phyloP scores from a whole-genome alignment of 2,888 invertebrate genomes.

The Psococerastis gibbosa region DNA sequence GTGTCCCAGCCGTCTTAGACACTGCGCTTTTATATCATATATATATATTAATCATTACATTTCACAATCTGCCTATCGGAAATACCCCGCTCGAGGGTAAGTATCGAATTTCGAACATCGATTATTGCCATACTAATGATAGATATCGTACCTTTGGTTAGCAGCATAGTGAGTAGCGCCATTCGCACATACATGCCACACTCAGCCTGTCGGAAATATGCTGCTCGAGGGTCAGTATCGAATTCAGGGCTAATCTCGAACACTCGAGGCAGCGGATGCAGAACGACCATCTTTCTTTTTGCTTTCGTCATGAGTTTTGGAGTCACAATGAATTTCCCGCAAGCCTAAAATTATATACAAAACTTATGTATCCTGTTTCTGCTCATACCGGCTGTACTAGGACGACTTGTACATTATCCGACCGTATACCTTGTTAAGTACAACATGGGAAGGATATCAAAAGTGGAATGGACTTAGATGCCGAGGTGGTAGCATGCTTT shows the following conservation, averaged over 20 bases:
- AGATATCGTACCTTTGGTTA: constrained; percentile 38
- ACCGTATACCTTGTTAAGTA: too few relatives aligned
- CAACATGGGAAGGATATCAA: neutral
- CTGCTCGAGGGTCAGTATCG: constrained; percentile 91
- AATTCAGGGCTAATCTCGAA: constrained; percentile 90
- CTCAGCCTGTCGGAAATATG: constrained; percentile 96
- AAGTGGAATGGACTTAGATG: neutral
- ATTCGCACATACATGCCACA: constrained; percentile 97
- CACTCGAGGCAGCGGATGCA: constrained; percentile 92
- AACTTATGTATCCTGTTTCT: neutral
- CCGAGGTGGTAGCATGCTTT: too few relatives aligned
- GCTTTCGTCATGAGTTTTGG: constrained; percentile 91
- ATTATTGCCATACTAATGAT: too few relatives aligned
- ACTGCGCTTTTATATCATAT: too few relatives aligned
- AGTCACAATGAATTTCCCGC: constrained; percentile 77
- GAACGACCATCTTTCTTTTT: constrained; percentile 82
- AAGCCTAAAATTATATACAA: constrained; percentile 37
- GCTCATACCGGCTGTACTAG: too few relatives aligned
- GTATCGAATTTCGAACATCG: too few relatives aligned
- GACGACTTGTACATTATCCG: too few relatives aligned
- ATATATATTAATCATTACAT: too few relatives aligned
- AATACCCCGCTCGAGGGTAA: too few relatives aligned
- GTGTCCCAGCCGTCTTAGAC: too few relatives aligned
- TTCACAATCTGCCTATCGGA: too few relatives aligned
- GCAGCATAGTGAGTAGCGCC: constrained; percentile 85